Evolutionary conservation across 2,888 invertebrate genomes (phyloP), one percentile per base, ranked within the genome.

Genomic region (Philaethria dido): DNA sequence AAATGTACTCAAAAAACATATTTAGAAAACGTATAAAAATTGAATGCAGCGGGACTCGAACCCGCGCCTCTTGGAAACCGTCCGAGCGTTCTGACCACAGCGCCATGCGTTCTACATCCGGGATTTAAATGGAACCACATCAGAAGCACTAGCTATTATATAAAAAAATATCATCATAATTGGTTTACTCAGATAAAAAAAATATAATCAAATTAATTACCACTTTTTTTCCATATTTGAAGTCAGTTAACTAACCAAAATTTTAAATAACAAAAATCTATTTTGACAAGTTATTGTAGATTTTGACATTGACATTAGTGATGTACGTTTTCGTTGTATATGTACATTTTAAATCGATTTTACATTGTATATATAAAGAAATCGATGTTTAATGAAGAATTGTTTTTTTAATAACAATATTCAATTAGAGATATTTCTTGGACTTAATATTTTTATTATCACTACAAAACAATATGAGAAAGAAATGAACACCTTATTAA

Each of bases 181-280:
- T n/a, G n/a, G n/a, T n/a, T n/a, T n/a, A n/a, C n/a, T n/a, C n/a
- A n/a, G n/a, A n/a, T n/a, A n/a, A n/a, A n/a, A n/a, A n/a, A n/a
- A n/a, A n/a, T n/a, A n/a, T n/a, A n/a, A n/a, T n/a, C n/a, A n/a
- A n/a, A n/a, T n/a, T n/a, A n/a, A n/a, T n/a, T n/a, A n/a, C n/a
- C n/a, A n/a, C n/a, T n/a, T n/a, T n/a, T n/a, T n/a, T n/a, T n/a
- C n/a, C n/a, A n/a, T n/a, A n/a, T n/a, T n/a, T n/a, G n/a, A n/a
- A n/a, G n/a, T n/a, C n/a, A n/a, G n/a, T n/a, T n/a, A n/a, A n/a
- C 20, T 22, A 22, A 39, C 39, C 74, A 78, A 74, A 36, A 48
- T n/a, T 33, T 45, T 57, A 57, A 22, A 64, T 47, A 57, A 18
- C n/a, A n/a, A 14, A 42, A 6, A 39, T 22, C n/a, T n/a, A n/a